phyloP scores from a whole-genome alignment of 2,113 vertebrate species.

The Spilogale gracilis region DNA sequence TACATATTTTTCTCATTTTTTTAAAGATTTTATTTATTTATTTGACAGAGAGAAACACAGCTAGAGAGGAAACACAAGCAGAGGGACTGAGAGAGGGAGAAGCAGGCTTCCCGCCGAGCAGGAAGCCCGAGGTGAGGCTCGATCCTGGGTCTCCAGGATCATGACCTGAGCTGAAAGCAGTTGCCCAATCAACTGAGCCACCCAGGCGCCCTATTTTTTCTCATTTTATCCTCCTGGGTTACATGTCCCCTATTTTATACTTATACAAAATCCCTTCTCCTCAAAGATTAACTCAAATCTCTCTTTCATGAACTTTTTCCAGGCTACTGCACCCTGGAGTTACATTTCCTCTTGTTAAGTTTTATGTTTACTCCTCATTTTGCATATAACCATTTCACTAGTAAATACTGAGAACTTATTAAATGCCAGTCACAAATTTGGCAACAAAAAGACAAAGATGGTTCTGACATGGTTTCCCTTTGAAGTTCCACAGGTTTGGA shows the following conservation, averaged over 20 bases:
- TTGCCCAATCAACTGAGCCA: no score
- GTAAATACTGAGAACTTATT: background rate
- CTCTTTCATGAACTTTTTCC: background rate
- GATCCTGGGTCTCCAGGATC: no score
- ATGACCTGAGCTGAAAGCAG: no score
- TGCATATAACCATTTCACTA: background rate
- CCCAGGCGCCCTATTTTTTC: background rate
- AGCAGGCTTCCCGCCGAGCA: no score
- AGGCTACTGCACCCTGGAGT: background rate
- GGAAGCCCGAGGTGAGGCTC: no score
- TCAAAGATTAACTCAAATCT: background rate
- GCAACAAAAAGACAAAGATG: background rate
- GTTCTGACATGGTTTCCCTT: background rate
- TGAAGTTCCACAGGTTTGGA: background rate
- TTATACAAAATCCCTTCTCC: background rate
- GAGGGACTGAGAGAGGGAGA: no score
- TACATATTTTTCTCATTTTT: background rate
- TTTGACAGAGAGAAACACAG: no score
- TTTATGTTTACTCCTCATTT: conserved; percentile 5
- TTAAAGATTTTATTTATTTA: no score
- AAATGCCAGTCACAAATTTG: background rate
- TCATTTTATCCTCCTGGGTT: background rate
- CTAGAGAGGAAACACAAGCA: no score
- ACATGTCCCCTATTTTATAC: background rate
- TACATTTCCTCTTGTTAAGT: background rate